phyloP scores from a whole-genome alignment of 2,113 vertebrate genomes.

The Perca flavescens region DNA sequence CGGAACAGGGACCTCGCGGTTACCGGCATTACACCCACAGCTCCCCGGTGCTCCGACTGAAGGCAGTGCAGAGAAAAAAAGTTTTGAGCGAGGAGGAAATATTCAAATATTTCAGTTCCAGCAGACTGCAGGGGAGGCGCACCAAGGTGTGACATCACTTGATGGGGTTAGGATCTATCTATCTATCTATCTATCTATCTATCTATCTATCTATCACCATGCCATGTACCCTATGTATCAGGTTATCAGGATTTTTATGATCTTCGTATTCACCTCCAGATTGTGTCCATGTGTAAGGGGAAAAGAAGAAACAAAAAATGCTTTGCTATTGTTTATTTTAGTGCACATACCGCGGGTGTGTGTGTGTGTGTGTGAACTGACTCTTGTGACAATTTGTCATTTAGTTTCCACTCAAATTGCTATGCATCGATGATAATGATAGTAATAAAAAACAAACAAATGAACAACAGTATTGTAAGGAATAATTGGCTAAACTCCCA shows the following conservation, averaged over 20 bases:
- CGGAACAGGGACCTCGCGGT: constrained; percentile 39
- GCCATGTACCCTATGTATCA: not conserved
- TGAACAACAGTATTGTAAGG: not conserved
- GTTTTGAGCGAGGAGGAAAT: constrained; percentile 58
- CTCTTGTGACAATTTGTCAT: not conserved
- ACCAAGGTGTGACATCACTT: constrained; percentile 58
- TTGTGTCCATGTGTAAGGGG: not conserved
- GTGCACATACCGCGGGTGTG: no score
- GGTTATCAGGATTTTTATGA: not conserved
- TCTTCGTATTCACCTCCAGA: constrained; percentile 21
- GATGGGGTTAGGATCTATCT: constrained; percentile 1
- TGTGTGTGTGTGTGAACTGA: not conserved
- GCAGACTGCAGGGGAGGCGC: constrained; percentile 71
- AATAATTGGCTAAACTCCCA: not conserved
- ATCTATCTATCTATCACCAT: constrained; percentile 28
- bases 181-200: constrained; percentile 39
- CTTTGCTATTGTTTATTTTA: not conserved
- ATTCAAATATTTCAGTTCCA: constrained; percentile 46
- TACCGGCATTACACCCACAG: constrained; percentile 69
- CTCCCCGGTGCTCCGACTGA: constrained; percentile 46
- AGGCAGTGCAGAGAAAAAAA: constrained; percentile 51
- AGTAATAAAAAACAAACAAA: not conserved
- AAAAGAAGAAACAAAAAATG: not conserved
- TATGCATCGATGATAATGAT: not conserved
- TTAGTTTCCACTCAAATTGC: not conserved